A percentile compares a stretch with the other conserved stretches of the same genome.
Evolutionary conservation across 1,140 invertebrate species (phyloP).

Genomic region (Pteromalus puparum): DNA sequence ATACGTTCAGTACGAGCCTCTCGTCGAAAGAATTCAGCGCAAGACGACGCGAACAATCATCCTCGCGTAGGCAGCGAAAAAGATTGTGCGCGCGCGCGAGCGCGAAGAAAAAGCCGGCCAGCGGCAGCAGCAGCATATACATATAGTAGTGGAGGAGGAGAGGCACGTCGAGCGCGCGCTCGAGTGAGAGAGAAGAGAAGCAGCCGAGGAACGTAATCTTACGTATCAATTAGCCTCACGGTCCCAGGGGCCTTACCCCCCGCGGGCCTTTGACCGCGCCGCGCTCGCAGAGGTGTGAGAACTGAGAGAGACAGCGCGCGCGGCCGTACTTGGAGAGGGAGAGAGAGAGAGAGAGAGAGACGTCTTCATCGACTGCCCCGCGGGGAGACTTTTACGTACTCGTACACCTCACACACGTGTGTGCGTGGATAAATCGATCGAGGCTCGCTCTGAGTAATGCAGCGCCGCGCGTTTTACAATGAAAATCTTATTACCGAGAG

Average conservation of each 20-base stretch:
- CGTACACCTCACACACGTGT: background rate
- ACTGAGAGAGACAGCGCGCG: conserved; percentile 57
- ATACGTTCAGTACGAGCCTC: background rate
- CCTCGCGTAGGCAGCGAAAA: conserved; percentile 44
- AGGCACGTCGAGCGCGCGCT: background rate
- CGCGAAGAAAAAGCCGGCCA: conserved; percentile 33
- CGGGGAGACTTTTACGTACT: conserved; percentile 41
- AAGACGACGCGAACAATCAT: conserved; percentile 57
- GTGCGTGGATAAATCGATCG: conserved; percentile 36
- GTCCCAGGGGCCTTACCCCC: conserved; percentile 74
- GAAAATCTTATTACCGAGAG: conserved; percentile 46
- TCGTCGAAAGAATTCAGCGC: conserved; percentile 56
- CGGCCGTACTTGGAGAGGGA: background rate
- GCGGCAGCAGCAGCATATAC: conserved; percentile 21
- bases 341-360: conserved; percentile 40
- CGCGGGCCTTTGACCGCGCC: conserved; percentile 75
- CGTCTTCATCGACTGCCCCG: conserved; percentile 64
- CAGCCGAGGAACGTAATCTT: conserved; percentile 71
- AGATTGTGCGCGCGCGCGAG: conserved; percentile 34
- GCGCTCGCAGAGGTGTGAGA: conserved; percentile 72
- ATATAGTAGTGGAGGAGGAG: background rate
- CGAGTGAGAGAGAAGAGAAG: conserved; percentile 51
- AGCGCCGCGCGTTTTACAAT: conserved; percentile 29
- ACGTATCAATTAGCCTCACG: conserved; percentile 76
- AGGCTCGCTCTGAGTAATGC: background rate